Base-by-base conservation (phyloP, 2,113 vertebrate species). In the Psilopsiagon aurifrons region DNA sequence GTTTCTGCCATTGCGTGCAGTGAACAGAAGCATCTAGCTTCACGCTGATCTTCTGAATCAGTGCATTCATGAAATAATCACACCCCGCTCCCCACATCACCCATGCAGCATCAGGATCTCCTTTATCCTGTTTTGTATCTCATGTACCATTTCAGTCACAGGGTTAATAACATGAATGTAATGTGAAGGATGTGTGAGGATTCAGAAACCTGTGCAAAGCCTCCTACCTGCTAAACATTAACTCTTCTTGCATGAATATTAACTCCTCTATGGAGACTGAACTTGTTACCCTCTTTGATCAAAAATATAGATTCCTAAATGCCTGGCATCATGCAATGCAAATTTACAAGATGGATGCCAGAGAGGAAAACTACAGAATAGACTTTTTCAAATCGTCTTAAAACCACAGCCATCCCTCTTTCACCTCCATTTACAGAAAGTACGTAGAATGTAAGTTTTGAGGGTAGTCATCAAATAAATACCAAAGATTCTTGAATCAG, bases 311-410 rank as follows among this genome's bases (percentile, higher is more conserved):
- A 54, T 60, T 80, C 52, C 83, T 64, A 71, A 86, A 90, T 4
- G 29, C 55, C 43, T 71, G 55, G 85, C 69, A 90, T 94, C 70
- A 64, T 15, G 46, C 41, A 95, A 95, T 77, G 51, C 92, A 91
- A 94, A 62, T 83, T 86, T 86, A 89, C 67, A 95, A 96, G 92
- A 93, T 47, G 39, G 83, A 86, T 90, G 92, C 87, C 46, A 92
- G 90, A 86, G 62, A 91, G 92, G 94, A 91, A 97, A 98, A 95
- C 70, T 93, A 95, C 87, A 93, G 49, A 96, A 97, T 86, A 97
- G 94, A 49, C 68, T 97, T 85, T 95, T 91, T 83, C 33, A 97
- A 95, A 95, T 14, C 86, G 78, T 31, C 80, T 86, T 94, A 76
- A 95, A 95, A 67, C 90, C 86, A 93, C 70, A 96, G 83, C 28